These are phyloP conservation scores for Morinoia aosen DNA, from an alignment of 2,888 invertebrate species.

Conservation along the genomic window DNA sequence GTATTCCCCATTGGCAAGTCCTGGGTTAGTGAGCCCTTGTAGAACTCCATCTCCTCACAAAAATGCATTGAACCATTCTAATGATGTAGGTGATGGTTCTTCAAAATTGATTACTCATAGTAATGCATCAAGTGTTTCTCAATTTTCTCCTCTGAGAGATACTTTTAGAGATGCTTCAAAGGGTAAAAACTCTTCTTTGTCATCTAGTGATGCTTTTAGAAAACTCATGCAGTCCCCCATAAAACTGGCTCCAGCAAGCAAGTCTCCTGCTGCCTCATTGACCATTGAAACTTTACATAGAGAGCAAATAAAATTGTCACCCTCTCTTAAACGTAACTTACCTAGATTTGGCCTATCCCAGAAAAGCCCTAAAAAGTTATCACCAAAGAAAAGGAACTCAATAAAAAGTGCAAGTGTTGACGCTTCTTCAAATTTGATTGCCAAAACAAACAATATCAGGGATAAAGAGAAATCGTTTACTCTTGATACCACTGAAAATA, in stretches of 20 bases:
- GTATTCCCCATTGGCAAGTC: constrained; percentile 33
- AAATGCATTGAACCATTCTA: background rate
- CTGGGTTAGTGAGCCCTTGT: constrained; percentile 24
- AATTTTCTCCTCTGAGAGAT: background rate
- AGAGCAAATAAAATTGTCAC: background rate
- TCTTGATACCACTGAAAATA: background rate
- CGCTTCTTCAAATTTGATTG: background rate
- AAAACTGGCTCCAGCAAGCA: background rate
- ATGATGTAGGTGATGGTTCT: background rate
- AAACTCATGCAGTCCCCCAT: background rate
- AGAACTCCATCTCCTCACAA: constrained; percentile 50
- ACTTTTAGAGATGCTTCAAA: background rate
- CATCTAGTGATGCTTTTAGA: background rate
- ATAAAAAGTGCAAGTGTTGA: background rate
- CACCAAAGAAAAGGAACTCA: background rate
- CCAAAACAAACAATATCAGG: background rate
- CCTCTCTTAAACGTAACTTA: background rate
- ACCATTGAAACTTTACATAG: background rate
- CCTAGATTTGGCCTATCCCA: constrained; percentile 33
- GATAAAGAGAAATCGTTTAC: background rate
- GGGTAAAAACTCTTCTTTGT: background rate
- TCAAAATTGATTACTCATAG: background rate
- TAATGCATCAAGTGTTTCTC: background rate
- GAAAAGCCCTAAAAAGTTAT: background rate
- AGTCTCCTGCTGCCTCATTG: background rate